Percentiles rank a stretch among this genome's conserved stretches.
Evolutionary conservation across 2,113 vertebrate species (phyloP).

Genomic region (Ophthalmolycus amberensis): DNA sequence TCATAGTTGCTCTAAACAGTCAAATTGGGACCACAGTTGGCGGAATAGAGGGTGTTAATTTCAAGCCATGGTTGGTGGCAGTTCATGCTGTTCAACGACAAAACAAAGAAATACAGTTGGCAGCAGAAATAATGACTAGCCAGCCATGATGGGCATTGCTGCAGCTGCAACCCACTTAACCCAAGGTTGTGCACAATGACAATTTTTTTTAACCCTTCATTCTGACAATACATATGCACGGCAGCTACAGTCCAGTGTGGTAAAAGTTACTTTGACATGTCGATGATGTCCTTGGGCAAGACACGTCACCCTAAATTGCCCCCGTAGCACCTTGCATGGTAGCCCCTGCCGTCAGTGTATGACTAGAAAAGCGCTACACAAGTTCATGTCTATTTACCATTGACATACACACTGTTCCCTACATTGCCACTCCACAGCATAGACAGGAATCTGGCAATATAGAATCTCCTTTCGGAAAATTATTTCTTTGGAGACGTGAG

Average conservation of each 20-base stretch:
- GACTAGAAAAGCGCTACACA: not conserved
- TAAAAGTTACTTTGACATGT: not conserved
- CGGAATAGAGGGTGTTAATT: constrained; percentile 31
- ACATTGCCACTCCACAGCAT: not conserved
- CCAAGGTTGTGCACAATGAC: constrained; percentile 1
- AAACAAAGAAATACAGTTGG: constrained; percentile 48
- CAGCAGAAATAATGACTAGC: constrained; percentile 10
- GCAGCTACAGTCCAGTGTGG: not conserved
- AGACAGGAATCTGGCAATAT: not conserved
- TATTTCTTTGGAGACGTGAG: not conserved
- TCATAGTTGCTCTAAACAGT: constrained; percentile 17
- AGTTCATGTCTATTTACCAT: not conserved
- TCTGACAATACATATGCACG: not conserved
- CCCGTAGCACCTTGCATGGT: not conserved
- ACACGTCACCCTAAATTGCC: not conserved
- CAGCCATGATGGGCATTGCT: not conserved
- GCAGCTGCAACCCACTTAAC: constrained; percentile 4
- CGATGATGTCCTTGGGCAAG: not conserved
- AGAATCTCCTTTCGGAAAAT: not conserved
- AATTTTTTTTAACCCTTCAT: not conserved
- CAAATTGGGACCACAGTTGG: constrained; percentile 15
- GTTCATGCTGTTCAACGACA: constrained; percentile 29
- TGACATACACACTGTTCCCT: not conserved
- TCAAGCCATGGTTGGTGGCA: constrained; percentile 19
- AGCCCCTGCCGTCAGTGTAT: not conserved